Evolutionary conservation across 2,888 invertebrate genomes (phyloP), one percentile per base, ranked within the genome.

Genomic region (Onchidella celtica): DNA sequence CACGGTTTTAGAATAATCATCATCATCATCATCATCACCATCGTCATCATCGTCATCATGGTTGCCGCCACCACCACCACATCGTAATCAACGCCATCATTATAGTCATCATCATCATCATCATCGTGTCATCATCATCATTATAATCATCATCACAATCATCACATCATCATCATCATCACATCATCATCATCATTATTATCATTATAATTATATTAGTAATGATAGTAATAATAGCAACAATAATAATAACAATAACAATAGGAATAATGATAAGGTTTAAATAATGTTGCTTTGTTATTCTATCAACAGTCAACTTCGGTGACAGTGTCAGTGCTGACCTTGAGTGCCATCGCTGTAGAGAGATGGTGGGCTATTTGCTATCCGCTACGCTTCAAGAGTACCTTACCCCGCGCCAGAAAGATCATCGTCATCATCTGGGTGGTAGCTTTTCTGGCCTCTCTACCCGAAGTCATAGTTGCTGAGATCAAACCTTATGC

Each of bases 291-390:
- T 14, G 38, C 24, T 4, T 59, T n/a, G 55, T 14, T 11, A 63
- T 57, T 61, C 17, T 27, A 0, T 47, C 29, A 21, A 3, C 96
- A 98, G 98, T 96, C 96, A n/a, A 97, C 98, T 24, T 97, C 97
- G 0, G 97, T 98, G 86, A 97, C 97, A 59, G 98, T 98, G 87
- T 97, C 97, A 0, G 97, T 98, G 66, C 94, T 98, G 91, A 98
- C 98, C 3, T 94, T 98, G 90, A 97, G 97, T 24, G 97, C 97
- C 94, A 98, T 98, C 93, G 97, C 97, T 0, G 95, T 98, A 89
- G 98, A 98, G 93, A 95, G 98, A 88, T 98, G 97, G 97, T 97
- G 97, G 94, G 98, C 98, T 86, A 97, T 98, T 93, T 97, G 97
- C 93, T 96, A 96, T 93, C 97, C 97, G 4, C 95, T 98, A 86